Conservation (phyloP, 2,113 vertebrate genomes). For the Eleginops maclovinus region DNA sequence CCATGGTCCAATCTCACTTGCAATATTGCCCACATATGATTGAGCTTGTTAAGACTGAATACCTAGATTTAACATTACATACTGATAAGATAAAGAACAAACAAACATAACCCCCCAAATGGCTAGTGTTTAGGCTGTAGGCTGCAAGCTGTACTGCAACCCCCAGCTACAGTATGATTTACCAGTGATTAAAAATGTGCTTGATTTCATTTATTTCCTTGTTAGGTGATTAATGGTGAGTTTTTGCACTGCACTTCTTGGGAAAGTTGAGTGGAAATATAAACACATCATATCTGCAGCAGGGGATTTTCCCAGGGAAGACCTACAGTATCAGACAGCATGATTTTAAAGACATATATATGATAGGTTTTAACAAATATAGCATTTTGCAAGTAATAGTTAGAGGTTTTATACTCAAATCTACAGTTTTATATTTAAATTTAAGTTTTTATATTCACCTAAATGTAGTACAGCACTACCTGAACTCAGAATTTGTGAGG, state of each 20-base stretch:
- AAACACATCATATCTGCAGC: conserved; percentile 15
- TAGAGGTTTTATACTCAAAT: not conserved
- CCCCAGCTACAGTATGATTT: not conserved
- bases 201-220: not conserved
- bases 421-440: not conserved
- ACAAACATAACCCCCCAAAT: not conserved
- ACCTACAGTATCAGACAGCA: not conserved
- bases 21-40: not conserved
- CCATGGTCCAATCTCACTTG: not conserved
- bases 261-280: conserved; percentile 5
- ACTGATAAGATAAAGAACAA: not conserved
- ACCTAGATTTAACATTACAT: not conserved
- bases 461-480: not conserved
- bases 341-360: not conserved
- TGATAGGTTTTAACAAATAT: not conserved
- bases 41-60: too few species aligned
- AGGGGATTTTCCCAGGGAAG: not conserved
- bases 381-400: not conserved
- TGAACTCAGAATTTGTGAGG: not conserved
- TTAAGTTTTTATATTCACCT: not conserved
- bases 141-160: not conserved
- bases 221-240: not conserved
- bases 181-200: conserved; percentile 2
- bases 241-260: conserved; percentile 4
- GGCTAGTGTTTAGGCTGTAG: not conserved